Conservation (phyloP, 2,888 invertebrate genomes). For the Lithophane leautieri region DNA sequence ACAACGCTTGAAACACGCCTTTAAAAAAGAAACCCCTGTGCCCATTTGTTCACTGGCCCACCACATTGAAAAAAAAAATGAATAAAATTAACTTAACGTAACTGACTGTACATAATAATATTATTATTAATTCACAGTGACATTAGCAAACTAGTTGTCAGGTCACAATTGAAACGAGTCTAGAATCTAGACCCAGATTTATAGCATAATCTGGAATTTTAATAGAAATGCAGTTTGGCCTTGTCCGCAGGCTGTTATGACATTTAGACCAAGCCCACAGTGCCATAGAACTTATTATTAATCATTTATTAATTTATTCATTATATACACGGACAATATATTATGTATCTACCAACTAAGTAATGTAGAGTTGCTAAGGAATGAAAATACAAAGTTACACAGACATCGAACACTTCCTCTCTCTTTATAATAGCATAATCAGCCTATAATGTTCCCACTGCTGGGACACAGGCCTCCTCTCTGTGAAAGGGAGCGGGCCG, state of each 20-base stretch:
- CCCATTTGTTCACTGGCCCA: too few species aligned
- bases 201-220: constrained; percentile 56
- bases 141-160: constrained; percentile 56
- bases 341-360: neutral
- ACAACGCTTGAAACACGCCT: too few species aligned
- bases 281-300: constrained; percentile 21
- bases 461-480: too few species aligned
- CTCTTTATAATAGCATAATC: too few species aligned
- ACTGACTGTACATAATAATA: neutral
- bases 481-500: too few species aligned
- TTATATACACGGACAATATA: neutral
- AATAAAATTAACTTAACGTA: neutral
- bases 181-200: constrained; percentile 51
- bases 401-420: neutral
- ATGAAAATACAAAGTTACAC: neutral
- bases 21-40: too few species aligned
- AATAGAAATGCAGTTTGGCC: constrained; percentile 64
- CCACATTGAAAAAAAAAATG: too few species aligned
- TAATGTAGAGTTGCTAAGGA: neutral
- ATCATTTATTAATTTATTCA: constrained; percentile 19
- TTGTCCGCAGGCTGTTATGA: constrained; percentile 48
- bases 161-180: constrained; percentile 58
- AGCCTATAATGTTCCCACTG: too few species aligned
- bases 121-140: constrained; percentile 39
- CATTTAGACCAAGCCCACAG: constrained; percentile 40